These are phyloP conservation scores for Steinernema khuongi DNA, from an alignment of 1,140 invertebrate genomes.

Conservation along the genomic window DNA sequence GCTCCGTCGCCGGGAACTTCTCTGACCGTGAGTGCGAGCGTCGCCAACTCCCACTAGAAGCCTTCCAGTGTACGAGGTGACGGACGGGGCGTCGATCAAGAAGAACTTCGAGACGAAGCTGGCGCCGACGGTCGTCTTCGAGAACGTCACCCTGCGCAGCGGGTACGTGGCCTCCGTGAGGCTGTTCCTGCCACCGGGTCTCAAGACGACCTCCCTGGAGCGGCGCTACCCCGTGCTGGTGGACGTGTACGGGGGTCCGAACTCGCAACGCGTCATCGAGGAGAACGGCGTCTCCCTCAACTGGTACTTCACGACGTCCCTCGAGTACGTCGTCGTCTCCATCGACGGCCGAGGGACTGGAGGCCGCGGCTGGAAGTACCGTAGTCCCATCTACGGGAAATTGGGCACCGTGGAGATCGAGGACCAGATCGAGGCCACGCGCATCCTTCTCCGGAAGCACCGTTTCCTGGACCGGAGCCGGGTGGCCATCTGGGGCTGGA, in stretches of 20 bases:
- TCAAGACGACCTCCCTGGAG: constrained; percentile 24
- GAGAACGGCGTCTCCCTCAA: constrained; percentile 39
- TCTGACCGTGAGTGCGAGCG: constrained; percentile 17
- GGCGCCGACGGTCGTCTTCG: constrained; percentile 36
- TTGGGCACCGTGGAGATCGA: constrained; percentile 58
- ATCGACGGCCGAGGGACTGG: constrained; percentile 56
- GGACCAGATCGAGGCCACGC: constrained; percentile 51
- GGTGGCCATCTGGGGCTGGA: constrained; percentile 56
- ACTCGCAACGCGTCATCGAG: constrained; percentile 48
- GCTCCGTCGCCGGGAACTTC: constrained; percentile 32
- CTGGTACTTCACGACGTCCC: constrained; percentile 42
- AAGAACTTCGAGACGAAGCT: constrained; percentile 28
- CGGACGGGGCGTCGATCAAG: constrained; percentile 15
- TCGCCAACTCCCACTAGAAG: neutral
- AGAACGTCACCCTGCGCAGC: constrained; percentile 45
- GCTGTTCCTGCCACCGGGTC: constrained; percentile 41
- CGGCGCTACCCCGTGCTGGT: constrained; percentile 44
- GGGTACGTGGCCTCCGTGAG: constrained; percentile 38
- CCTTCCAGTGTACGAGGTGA: constrained; percentile 20
- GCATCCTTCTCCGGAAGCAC: constrained; percentile 42
- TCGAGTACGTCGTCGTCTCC: constrained; percentile 45
- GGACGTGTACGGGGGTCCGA: constrained; percentile 46
- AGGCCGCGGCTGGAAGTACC: constrained; percentile 46
- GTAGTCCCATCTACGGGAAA: constrained; percentile 50
- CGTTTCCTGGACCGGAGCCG: constrained; percentile 40